These are phyloP conservation scores for Ceuthmochares aereus DNA, from an alignment of 2,113 vertebrate genomes.

Conservation along the genomic window DNA sequence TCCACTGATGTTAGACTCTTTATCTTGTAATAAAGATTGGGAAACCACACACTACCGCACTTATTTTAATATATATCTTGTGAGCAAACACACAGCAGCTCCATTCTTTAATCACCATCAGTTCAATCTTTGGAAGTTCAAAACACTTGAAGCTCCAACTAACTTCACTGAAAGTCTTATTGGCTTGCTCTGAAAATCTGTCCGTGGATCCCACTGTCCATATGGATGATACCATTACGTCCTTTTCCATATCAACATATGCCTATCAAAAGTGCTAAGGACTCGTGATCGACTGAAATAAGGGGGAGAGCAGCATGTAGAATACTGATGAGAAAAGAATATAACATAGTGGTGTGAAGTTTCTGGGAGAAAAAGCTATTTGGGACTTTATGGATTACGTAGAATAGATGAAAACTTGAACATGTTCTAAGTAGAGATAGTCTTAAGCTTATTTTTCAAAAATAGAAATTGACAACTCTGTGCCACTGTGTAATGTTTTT, in stretches of 20 bases:
- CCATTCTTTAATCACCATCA: neutral
- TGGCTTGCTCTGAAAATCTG: constrained; percentile 37
- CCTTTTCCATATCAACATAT: constrained; percentile 28
- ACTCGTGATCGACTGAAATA: constrained; percentile 18
- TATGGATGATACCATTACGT: constrained; percentile 12
- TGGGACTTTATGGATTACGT: neutral
- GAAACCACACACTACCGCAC: neutral
- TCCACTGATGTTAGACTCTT: neutral
- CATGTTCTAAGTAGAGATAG: neutral
- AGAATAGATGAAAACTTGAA: neutral
- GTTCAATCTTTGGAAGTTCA: neutral
- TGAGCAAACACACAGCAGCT: neutral
- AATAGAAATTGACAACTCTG: neutral
- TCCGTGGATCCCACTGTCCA: neutral
- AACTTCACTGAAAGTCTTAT: constrained; percentile 4
- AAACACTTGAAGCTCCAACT: neutral
- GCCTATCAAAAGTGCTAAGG: constrained; percentile 36
- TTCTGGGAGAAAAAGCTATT: neutral
- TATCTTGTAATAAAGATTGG: neutral
- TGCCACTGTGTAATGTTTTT: neutral
- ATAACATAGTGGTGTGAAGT: neutral
- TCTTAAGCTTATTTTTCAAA: neutral
- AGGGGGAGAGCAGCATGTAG: neutral
- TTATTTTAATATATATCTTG: neutral
- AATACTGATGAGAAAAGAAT: neutral